A percentile compares a stretch with the other conserved stretches of the same genome.
phyloP scores from a whole-genome alignment of 2,113 vertebrate genomes.

The Litocranius walleri region DNA sequence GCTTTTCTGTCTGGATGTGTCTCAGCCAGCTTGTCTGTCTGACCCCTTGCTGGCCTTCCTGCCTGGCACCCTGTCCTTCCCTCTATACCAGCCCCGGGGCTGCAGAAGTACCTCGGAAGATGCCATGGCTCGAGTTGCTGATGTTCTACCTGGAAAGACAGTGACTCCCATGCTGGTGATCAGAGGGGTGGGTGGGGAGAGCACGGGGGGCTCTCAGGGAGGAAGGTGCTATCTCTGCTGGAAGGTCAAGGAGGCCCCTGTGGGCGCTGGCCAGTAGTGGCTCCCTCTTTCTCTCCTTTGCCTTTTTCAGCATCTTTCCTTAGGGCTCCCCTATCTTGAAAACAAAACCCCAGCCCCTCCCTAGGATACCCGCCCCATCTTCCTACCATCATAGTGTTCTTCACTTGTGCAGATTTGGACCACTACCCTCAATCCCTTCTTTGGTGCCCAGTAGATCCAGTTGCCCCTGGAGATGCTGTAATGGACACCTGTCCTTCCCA shows the following conservation, averaged over 20 bases:
- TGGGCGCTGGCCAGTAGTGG: not conserved
- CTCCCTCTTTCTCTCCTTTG: too few species aligned
- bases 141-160: not conserved
- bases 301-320: not conserved
- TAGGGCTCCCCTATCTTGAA: not conserved
- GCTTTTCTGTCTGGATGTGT: not conserved
- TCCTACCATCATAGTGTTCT: not conserved
- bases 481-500: accelerated
- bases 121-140: accelerated
- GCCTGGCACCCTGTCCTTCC: not conserved
- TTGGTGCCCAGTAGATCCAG: not conserved
- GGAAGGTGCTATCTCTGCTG: not conserved
- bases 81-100: accelerated
- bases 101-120: not conserved
- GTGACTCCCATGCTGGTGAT: accelerated
- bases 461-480: not conserved
- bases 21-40: not conserved
- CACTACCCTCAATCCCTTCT: not conserved
- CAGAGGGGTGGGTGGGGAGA: not conserved
- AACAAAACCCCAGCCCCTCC: not conserved
- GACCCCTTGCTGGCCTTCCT: not conserved
- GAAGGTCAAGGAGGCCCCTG: not conserved
- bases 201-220: not conserved
- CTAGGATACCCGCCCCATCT: accelerated
- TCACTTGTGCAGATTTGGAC: not conserved